Base-by-base conservation (phyloP, 2,113 vertebrate species). In the Chrysemys picta region DNA sequence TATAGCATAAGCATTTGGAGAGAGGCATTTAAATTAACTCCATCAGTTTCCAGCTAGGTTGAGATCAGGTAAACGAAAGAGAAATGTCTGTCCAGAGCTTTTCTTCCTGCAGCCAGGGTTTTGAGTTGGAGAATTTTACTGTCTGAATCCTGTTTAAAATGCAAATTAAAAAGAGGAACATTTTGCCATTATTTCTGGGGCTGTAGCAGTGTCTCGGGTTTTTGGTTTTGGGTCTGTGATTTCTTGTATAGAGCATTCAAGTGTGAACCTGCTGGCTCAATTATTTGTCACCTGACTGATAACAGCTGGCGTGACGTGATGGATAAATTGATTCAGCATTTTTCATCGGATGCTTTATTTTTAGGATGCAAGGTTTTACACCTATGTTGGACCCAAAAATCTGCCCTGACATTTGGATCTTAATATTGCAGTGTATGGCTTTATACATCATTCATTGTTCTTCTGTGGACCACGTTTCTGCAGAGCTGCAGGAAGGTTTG, bases 361-460 rank as follows among this genome's bases (percentile, higher is more conserved):
- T 10, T 2, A 85, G 91, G 79, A 13, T 38, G 88, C n/a, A 84
- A 52, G 21, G 13, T 76, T 69, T 52, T 94, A 25, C 82, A 92
- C 31, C 84, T 25, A 1, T 19, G 25, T 42, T 8, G 0, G n/a
- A 57, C 69, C 79, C 76, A 17, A 85, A 47, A 72, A 56, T 42
- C 45, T 8, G 27, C 38, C 50, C 54, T 2, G 24, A 79, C 50
- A 72, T 81, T 22, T 10, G 21, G 31, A 5, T 9, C 0, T 0
- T 65, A 1, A 49, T 6, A 1, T 78, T 53, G 88, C 0, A 0
- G 2, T 45, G 8, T n/a, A n/a, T n/a, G 31, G n/a, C 65, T n/a
- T 59, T 13, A 8, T 25, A 0, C 49, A 59, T 4, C 3, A 9
- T 72, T 72, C 65, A 72, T 38, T 38, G 35, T 72, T 72, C 35